These are phyloP conservation scores for Chaetogeoica ovagalla DNA, from an alignment of 2,888 invertebrate genomes.

Conservation along the genomic window DNA sequence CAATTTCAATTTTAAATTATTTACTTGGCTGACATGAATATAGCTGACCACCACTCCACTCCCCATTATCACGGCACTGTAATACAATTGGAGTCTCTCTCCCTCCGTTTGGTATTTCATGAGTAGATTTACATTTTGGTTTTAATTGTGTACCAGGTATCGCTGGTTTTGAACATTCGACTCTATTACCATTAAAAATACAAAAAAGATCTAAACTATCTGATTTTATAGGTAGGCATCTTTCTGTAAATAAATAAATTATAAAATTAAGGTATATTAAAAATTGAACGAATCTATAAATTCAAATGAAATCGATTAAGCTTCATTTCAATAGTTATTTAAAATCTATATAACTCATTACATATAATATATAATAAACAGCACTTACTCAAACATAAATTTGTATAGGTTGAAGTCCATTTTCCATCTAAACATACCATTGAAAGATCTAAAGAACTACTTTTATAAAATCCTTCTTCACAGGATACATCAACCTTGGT, in stretches of 20 bases:
- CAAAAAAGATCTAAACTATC: slow-evolving; percentile 55
- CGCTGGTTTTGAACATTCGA: slow-evolving; percentile 54
- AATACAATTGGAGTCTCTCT: slow-evolving; percentile 35
- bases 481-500: neutral
- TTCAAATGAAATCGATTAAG: too few relatives aligned
- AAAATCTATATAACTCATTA: too few relatives aligned
- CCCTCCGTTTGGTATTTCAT: slow-evolving; percentile 25
- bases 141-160: slow-evolving; percentile 54
- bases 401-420: neutral
- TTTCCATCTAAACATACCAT: slow-evolving; percentile 7
- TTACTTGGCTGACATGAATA: slow-evolving; percentile 56
- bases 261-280: neutral
- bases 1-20: slow-evolving; percentile 7
- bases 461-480: slow-evolving; percentile 14
- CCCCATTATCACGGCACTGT: slow-evolving; percentile 54
- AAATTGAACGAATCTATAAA: too few relatives aligned
- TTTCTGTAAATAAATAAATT: slow-evolving; percentile 53
- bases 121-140: slow-evolving; percentile 54
- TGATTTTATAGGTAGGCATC: slow-evolving; percentile 54
- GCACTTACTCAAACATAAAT: slow-evolving; percentile 36
- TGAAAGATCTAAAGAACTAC: neutral
- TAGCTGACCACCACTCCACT: slow-evolving; percentile 54
- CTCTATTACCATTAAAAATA: slow-evolving; percentile 50
- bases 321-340: too few relatives aligned
- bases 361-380: neutral